phyloP scores from a whole-genome alignment of 2,888 invertebrate genomes.

The Mesorhabditis spiculigera region DNA sequence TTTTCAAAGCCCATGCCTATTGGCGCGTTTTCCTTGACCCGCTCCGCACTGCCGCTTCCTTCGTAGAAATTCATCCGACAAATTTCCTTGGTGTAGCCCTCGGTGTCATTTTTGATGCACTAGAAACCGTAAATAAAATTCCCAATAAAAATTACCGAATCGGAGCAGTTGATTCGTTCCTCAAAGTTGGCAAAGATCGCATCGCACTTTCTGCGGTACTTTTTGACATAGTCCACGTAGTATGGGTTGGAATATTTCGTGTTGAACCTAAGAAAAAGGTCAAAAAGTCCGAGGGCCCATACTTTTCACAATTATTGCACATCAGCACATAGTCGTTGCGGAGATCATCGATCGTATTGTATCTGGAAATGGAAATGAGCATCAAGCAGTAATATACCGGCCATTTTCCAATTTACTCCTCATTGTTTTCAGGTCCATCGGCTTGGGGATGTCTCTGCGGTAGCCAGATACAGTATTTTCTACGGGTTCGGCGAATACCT shows the following conservation, averaged over 20 bases:
- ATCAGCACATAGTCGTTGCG: slow-evolving; percentile 89
- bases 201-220: slow-evolving; percentile 13
- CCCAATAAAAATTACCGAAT: neutral
- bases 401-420: slow-evolving; percentile 62
- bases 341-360: slow-evolving; percentile 70
- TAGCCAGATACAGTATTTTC: slow-evolving; percentile 76
- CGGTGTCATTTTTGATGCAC: too few relatives aligned
- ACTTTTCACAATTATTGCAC: slow-evolving; percentile 88
- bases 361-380: neutral
- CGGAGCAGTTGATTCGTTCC: neutral
- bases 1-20: neutral
- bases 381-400: neutral
- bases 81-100: too few relatives aligned
- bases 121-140: too few relatives aligned
- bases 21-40: slow-evolving; percentile 5
- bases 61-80: neutral
- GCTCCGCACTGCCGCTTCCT: neutral
- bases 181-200: neutral
- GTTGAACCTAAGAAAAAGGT: neutral
- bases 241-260: slow-evolving; percentile 70
- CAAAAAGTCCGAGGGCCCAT: neutral
- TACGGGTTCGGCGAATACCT: slow-evolving; percentile 45
- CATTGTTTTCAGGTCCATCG: slow-evolving; percentile 89
- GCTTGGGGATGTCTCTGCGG: slow-evolving; percentile 75
- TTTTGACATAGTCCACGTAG: slow-evolving; percentile 35